phyloP scores from a whole-genome alignment of 2,888 invertebrate genomes.

The Gastracanthus pulcherrimus region DNA sequence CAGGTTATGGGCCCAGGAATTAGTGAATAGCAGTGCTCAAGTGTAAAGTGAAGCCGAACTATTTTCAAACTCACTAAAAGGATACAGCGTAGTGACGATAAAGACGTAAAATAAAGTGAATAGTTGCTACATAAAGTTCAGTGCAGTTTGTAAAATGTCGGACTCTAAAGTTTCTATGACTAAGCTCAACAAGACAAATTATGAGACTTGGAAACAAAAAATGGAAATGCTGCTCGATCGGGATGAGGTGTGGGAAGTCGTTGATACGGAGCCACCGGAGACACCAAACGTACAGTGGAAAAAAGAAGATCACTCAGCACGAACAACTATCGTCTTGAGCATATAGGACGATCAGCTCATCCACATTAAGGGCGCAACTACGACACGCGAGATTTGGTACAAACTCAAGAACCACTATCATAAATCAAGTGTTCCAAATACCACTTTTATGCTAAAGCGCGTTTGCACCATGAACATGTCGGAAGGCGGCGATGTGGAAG shows the following conservation, averaged over 20 bases:
- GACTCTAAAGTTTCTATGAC: neutral
- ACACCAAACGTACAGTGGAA: constrained; percentile 39
- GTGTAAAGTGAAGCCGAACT: neutral
- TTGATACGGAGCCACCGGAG: constrained; percentile 38
- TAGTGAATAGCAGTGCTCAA: neutral
- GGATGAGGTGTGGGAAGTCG: constrained; percentile 58
- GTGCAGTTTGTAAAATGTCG: too few species aligned
- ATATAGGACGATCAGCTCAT: constrained; percentile 55
- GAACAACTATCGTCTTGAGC: constrained; percentile 50
- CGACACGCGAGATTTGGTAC: constrained; percentile 52
- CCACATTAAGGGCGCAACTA: constrained; percentile 40
- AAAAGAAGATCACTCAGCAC: constrained; percentile 55
- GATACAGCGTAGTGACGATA: neutral
- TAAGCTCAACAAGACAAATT: constrained; percentile 59
- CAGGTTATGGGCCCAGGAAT: constrained; percentile 38
- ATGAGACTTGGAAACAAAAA: constrained; percentile 58
- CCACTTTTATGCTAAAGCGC: constrained; percentile 44
- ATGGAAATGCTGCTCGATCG: constrained; percentile 55
- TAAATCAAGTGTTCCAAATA: constrained; percentile 56
- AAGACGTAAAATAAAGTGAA: neutral
- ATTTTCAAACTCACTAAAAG: too few species aligned
- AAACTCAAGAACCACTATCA: constrained; percentile 56
- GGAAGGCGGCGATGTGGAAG: constrained; percentile 56
- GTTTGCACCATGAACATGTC: constrained; percentile 28
- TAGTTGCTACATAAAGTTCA: too few species aligned